These are phyloP conservation scores for Leucoma salicis DNA, from an alignment of 2,888 invertebrate species.

Conservation along the genomic window DNA sequence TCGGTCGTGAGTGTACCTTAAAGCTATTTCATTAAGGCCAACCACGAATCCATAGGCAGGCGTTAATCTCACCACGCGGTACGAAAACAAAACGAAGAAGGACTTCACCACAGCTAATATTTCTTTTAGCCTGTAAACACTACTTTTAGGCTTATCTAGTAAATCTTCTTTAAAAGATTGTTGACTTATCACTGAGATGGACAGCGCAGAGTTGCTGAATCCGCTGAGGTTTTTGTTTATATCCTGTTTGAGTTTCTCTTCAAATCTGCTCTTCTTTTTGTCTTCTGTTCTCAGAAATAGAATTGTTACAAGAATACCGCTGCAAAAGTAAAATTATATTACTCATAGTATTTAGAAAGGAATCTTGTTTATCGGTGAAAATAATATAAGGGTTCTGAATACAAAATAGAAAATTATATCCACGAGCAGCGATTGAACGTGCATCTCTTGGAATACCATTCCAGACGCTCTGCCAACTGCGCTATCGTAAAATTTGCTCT, in stretches of 20 bases:
- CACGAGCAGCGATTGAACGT: no score
- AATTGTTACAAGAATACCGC: slow-evolving; percentile 87
- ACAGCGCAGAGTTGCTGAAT: slow-evolving; percentile 67
- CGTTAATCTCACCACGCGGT: slow-evolving; percentile 87
- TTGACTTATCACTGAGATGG: slow-evolving; percentile 71
- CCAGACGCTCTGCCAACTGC: no score
- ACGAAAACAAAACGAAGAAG: slow-evolving; percentile 73
- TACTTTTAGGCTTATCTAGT: slow-evolving; percentile 58
- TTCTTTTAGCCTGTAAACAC: slow-evolving; percentile 60
- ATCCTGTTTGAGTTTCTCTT: slow-evolving; percentile 41
- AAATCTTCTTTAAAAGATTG: slow-evolving; percentile 72
- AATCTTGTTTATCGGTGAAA: no score
- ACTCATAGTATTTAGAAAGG: no score
- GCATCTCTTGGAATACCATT: no score
- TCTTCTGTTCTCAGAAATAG: slow-evolving; percentile 85
- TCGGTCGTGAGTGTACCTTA: slow-evolving; percentile 86
- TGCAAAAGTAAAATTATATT: slow-evolving; percentile 69
- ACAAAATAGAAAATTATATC: no score
- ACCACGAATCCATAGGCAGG: slow-evolving; percentile 92
- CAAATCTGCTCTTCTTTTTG: slow-evolving; percentile 60
- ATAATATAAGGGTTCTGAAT: no score
- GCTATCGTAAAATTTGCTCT: no score
- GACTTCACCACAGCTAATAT: slow-evolving; percentile 64
- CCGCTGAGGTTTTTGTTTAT: slow-evolving; percentile 73
- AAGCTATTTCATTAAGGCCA: slow-evolving; percentile 86